A percentile compares a stretch with the other conserved stretches of the same genome.
These are phyloP conservation scores for Etia nguti DNA, from an alignment of 2,113 vertebrate genomes.

Conservation along the genomic window DNA sequence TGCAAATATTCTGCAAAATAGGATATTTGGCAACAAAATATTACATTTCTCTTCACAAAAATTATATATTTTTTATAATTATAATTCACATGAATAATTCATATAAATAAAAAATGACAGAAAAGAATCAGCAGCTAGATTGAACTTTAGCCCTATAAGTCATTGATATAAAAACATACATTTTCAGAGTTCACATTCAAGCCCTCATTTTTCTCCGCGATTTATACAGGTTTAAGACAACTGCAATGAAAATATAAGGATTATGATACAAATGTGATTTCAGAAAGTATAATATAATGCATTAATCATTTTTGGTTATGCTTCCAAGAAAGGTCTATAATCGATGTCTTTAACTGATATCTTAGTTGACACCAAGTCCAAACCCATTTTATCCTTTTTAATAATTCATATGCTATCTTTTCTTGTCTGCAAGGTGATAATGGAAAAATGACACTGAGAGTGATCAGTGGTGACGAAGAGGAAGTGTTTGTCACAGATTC, in stretches of 20 bases:
- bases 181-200: neutral
- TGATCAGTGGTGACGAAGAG: conserved; percentile 55
- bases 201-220: neutral
- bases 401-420: neutral
- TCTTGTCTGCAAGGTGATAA: conserved; percentile 52
- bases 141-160: neutral
- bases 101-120: neutral
- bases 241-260: neutral
- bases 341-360: neutral
- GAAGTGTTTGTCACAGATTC: conserved; percentile 51
- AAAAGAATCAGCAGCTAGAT: neutral
- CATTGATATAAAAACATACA: neutral
- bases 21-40: neutral
- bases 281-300: neutral
- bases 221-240: neutral
- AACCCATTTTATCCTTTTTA: neutral
- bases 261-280: neutral
- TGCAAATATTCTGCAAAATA: neutral
- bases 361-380: neutral
- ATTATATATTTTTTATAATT: too few species aligned
- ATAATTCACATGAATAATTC: too few species aligned
- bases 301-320: neutral
- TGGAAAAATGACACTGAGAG: conserved; percentile 43
- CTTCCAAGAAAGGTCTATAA: neutral
- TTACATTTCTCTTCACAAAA: too few species aligned